Evolutionary conservation across 1,140 invertebrate species (phyloP), one percentile per base, ranked within the genome.

Genomic region (Lordiphosa collinella): DNA sequence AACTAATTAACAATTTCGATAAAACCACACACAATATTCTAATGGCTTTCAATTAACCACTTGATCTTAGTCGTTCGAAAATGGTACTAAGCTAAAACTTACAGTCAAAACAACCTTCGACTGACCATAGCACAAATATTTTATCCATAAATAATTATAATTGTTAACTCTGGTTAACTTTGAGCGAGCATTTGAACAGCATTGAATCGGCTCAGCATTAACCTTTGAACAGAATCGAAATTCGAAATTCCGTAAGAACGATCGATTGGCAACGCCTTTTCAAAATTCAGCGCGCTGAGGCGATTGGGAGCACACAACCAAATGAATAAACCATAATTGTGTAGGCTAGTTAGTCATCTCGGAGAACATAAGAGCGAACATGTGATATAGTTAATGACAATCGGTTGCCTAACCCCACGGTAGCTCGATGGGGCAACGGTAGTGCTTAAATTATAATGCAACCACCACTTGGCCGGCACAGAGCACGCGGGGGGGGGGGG

Each of bases 191-290:
- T n/a, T n/a, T n/a, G 1, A 25, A 25, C 22, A 25, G 22, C 22
- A 25, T 25, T 25, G 22, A 36, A 44, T 14, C 14, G 35, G 6
- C n/a, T 49, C 16, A 37, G 32, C 35, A 40, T 53, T 53, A 46
- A 59, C 48, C 57, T 59, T 59, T 55, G 52, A 8, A 47, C 18
- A 44, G 43, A 37, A 5, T 9, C 36, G n/a, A 32, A 49, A 9
- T 14, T 9, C 36, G n/a, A 32, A 49, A 9, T 14, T 14, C 13
- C 9, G 16, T 14, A 31, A 47, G 31, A 29, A 8, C 47, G 41
- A 51, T 29, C 52, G 7, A 16, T 35, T 65, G 69, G 69, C 41
- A 36, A 75, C 71, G 71, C 71, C 71, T 75, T 55, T 75, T 64
- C 56, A 40, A 64, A 73, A 44, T 67, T 73, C 52, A 73, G 57